Evolutionary conservation across 2,797 vertebrate species (phyloP), one percentile per base, ranked within the genome.

Genomic region (Crenuchus spilurus): DNA sequence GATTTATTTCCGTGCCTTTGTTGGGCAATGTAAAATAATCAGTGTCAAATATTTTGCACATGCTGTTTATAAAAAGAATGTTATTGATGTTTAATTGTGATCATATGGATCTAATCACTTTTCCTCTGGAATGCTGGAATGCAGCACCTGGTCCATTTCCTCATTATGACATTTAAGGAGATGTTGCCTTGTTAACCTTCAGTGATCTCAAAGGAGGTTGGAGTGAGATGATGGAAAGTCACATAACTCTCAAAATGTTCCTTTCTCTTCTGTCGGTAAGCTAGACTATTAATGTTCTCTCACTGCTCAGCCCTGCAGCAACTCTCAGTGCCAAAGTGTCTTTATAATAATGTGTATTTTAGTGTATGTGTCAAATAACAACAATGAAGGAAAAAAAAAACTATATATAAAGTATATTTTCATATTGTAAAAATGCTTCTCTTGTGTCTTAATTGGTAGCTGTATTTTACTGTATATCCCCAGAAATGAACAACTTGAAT

Each of bases 1-100:
- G n/a, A 79, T 77, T 80, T 57, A 77, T 60, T 82, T 73, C 75
- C 75, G 73, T 80, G 52, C 70, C 61, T 84, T 44, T 75, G 49
- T 44, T 60, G 39, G 55, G 10, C 28, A 35, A 48, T 70, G 28
- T 70, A 66, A 72, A 67, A 61, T 73, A 72, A 75, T 69, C 49
- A 9, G n/a, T 81, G 81, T 81, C 72, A 70, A 75, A 70, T 72
- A 51, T 51, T 72, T 66, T 69, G 35, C 67, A 71, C 46, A 67
- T 65, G 58, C 63, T 77, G 61, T 78, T 71, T 71, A 58, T 28
- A 35, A 10, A 11, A 58, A 33, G 31, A 31, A 54, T 33, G 54
- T 74, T 72, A 74, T 41, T 44, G 62, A 37, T 70, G 22, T 64
- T 44, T 24, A 58, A 60, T 61, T 68, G 33, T 67, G 30, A 67